phyloP scores from a whole-genome alignment of 2,797 vertebrate genomes.

The Falco cherrug region DNA sequence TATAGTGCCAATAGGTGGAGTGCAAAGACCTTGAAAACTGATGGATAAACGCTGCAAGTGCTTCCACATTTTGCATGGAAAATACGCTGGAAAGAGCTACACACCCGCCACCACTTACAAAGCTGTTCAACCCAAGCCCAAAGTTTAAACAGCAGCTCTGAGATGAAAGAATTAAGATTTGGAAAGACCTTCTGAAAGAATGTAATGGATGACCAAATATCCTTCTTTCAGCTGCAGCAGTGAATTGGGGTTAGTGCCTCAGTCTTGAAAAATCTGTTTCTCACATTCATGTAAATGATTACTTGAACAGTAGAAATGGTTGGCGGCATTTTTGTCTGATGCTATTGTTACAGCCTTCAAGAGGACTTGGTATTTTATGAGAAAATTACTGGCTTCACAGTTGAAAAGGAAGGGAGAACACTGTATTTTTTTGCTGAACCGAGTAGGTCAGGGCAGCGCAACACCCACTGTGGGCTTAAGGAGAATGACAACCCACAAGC shows the following conservation, averaged over 20 bases:
- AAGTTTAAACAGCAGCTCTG: neutral
- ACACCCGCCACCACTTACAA: neutral
- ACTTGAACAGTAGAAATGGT: neutral
- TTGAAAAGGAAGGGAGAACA: neutral
- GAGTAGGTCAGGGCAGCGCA: fast-evolving
- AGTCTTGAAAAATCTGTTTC: neutral
- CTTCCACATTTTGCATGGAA: neutral
- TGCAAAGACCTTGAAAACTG: neutral
- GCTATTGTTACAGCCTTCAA: neutral
- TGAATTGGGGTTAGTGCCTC: neutral
- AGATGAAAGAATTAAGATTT: neutral
- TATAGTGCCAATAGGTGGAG: neutral
- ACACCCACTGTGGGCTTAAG: fast-evolving
- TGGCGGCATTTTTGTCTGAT: neutral
- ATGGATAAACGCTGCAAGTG: neutral
- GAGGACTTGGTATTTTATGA: neutral
- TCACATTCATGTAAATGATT: neutral
- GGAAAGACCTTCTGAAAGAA: neutral
- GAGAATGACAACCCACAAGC: neutral
- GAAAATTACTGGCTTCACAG: neutral
- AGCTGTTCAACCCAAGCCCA: neutral
- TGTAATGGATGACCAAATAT: neutral
- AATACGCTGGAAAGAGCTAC: neutral
- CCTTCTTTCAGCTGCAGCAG: neutral
- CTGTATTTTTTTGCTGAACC: neutral